Evolutionary conservation across 2,888 invertebrate genomes (phyloP).

Genomic region (Neuroscelio doddi): DNA sequence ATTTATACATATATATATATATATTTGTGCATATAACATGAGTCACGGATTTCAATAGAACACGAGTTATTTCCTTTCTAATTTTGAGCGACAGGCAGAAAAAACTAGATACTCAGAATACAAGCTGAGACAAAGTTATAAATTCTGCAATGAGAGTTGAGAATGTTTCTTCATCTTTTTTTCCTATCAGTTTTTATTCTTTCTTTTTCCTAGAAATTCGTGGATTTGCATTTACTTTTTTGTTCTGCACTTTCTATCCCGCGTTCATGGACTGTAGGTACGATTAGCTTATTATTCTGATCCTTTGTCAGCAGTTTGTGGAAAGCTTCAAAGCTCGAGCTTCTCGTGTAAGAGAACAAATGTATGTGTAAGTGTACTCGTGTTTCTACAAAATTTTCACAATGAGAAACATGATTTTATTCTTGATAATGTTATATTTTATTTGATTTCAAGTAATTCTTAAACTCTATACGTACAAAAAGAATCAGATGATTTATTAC

Average conservation of each 20-base stretch:
- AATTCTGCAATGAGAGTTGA: conserved; percentile 40
- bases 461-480: no score
- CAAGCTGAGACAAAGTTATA: conserved; percentile 43
- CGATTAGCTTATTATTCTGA: conserved; percentile 65
- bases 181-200: conserved; percentile 27
- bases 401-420: conserved; percentile 6
- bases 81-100: conserved; percentile 29
- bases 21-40: no score
- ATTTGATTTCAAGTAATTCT: background rate
- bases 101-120: conserved; percentile 37
- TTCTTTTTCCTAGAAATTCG: conserved; percentile 28
- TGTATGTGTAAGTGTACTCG: conserved; percentile 22
- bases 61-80: no score
- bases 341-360: conserved; percentile 21
- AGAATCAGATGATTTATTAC: no score
- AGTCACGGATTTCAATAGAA: no score
- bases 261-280: conserved; percentile 47
- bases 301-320: conserved; percentile 59
- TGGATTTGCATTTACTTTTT: conserved; percentile 42
- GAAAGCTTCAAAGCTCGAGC: conserved; percentile 49
- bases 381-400: conserved; percentile 13
- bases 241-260: conserved; percentile 39
- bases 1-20: no score
- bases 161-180: conserved; percentile 35
- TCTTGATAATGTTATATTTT: conserved; percentile 18